phyloP scores from a whole-genome alignment of 2,888 invertebrate species.

The Griposia aprilina region DNA sequence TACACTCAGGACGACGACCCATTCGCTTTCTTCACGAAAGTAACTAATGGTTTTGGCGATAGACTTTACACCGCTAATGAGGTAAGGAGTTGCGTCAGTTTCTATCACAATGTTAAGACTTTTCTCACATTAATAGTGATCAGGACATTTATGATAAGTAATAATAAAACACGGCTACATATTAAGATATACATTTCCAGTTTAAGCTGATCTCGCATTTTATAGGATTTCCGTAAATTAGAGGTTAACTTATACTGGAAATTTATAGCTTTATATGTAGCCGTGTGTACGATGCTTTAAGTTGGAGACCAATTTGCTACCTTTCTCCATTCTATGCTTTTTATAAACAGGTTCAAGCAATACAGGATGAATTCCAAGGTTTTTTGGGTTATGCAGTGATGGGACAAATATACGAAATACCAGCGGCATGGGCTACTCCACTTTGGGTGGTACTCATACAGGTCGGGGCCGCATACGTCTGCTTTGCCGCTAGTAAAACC shows the following conservation, averaged over 20 bases:
- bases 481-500: constrained; percentile 93
- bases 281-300: not conserved
- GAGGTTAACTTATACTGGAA: too few relatives aligned
- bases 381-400: constrained; percentile 80
- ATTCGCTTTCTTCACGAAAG: constrained; percentile 86
- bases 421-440: constrained; percentile 82
- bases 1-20: constrained; percentile 84
- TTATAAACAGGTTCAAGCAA: constrained; percentile 83
- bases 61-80: constrained; percentile 89
- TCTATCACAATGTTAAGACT: not conserved
- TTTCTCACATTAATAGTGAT: not conserved
- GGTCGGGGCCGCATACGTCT: constrained; percentile 92
- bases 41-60: constrained; percentile 86
- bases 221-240: too few relatives aligned
- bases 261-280: too few relatives aligned
- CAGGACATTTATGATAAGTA: constrained; percentile 1
- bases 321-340: not conserved
- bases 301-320: not conserved
- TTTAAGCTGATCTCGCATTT: too few relatives aligned
- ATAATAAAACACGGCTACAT: too few relatives aligned
- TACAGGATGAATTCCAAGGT: constrained; percentile 80
- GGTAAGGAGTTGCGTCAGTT: constrained; percentile 76
- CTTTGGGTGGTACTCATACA: constrained; percentile 92
- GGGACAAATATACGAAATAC: constrained; percentile 77
- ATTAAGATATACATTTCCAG: too few relatives aligned